These are phyloP conservation scores for Pangasius larnaudii DNA, from an alignment of 2,797 vertebrate species.

Conservation along the genomic window DNA sequence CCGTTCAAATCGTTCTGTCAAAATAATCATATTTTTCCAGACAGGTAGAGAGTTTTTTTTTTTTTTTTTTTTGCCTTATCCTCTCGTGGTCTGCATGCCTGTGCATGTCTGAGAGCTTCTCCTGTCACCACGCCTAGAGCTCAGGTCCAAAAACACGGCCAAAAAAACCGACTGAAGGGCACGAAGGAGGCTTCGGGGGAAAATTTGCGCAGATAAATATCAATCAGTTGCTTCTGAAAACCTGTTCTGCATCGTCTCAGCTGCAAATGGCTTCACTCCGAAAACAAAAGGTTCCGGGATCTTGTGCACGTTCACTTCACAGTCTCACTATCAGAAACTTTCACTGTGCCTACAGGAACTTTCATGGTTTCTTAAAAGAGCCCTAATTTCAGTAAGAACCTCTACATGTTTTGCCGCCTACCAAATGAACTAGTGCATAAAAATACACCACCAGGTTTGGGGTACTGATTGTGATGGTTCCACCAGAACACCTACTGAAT, in stretches of 20 bases:
- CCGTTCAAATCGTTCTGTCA: conserved; percentile 61
- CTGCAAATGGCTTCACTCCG: not conserved
- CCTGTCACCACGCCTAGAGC: conserved; percentile 75
- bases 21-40: conserved; percentile 69
- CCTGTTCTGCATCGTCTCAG: conserved; percentile 26
- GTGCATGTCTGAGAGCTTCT: conserved; percentile 74
- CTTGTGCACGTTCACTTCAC: not conserved
- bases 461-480: not conserved
- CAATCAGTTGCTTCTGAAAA: conserved; percentile 31
- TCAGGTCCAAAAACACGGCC: conserved; percentile 62
- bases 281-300: not conserved
- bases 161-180: conserved; percentile 51
- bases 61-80: conserved; percentile 35
- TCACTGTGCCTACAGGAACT: not conserved
- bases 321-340: not conserved
- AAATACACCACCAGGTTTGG: not conserved
- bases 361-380: not conserved
- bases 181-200: conserved; percentile 21
- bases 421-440: not conserved
- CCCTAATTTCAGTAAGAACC: not conserved
- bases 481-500: not conserved
- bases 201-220: conserved; percentile 33
- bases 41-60: conserved; percentile 64
- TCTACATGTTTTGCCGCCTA: not conserved
- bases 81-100: conserved; percentile 72